Base-by-base conservation (phyloP, 2,797 vertebrate species). In the Ataeniobius toweri region DNA sequence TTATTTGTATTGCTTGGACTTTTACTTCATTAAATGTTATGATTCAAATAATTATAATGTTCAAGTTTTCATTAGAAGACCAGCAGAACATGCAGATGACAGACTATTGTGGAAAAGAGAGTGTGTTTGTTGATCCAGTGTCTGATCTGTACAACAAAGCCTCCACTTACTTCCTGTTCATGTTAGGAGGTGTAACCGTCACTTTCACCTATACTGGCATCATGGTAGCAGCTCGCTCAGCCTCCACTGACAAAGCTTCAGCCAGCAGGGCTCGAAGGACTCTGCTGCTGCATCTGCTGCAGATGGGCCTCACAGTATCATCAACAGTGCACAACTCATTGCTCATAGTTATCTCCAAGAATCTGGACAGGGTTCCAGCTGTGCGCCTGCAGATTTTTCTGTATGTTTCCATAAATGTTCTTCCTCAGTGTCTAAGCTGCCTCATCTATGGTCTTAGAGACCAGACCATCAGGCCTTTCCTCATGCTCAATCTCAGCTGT, bases 391-490 rank as follows among this genome's bases (percentile, higher is more conserved):
- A 78, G 1, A 77, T 9, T 39, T 10, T 86, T 24, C 1, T 88
- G 0, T 88, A 89, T 39, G 53, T 91, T 2, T 70, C 14, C 4
- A 5, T 85, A 9, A 7, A 74, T 14, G 28, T 91, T 9, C 2
- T 90, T 0, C 90, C 91, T 18, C 85, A 83, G 48, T 90, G 91
- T 78, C 75, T 92, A 20, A 89, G 82, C 22, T 61, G 80, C 31
- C 80, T 92, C 0, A 87, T 92, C 50, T 92, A 93, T 48, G 92
- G 86, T 1, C 73, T 92, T n/a, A 88, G 87, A 82, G 91, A 92
- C 56, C 72, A 83, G 20, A 80, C 48, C n/a, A 88, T 93, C 73
- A 83, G 87, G 53, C 72, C 85, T 0, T 0, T 76, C 31, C 80
- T 93, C 16, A 24, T 87, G 36, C 53, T 75, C 14, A 26, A 90